Percentiles rank a stretch among this genome's conserved stretches.
Evolutionary conservation across 2,113 vertebrate species (phyloP).

Genomic region (Neofelis nebulosa): DNA sequence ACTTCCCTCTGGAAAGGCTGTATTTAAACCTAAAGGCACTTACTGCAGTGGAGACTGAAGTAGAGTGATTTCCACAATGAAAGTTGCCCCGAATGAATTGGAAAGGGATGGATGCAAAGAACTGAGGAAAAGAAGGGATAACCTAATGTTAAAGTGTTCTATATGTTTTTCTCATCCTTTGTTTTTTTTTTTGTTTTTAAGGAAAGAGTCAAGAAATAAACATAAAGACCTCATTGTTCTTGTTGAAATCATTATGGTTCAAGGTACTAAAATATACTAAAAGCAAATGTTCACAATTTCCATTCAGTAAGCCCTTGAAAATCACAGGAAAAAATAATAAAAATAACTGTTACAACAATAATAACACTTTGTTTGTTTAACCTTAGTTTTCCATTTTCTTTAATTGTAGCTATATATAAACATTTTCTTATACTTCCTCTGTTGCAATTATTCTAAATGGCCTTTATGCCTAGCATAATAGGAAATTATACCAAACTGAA

Average conservation of each 20-base stretch:
- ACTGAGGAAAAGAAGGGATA: neutral
- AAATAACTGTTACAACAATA: constrained; percentile 21
- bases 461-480: constrained; percentile 51
- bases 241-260: neutral
- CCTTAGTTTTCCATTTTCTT: constrained; percentile 46
- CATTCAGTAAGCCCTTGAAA: constrained; percentile 3
- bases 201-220: constrained; percentile 25
- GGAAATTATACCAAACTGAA: constrained; percentile 62
- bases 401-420: constrained; percentile 40
- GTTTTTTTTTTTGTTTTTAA: neutral
- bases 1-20: neutral
- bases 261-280: neutral
- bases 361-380: constrained; percentile 36
- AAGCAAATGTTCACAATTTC: constrained; percentile 27
- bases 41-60: neutral
- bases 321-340: neutral
- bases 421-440: constrained; percentile 40
- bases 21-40: neutral
- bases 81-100: neutral
- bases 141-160: neutral
- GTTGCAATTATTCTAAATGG: constrained; percentile 49
- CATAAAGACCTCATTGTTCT: neutral
- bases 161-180: neutral
- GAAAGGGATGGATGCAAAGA: neutral
- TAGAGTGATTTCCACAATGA: neutral